These are phyloP conservation scores for Halcyon leucocephala DNA, from an alignment of 2,797 vertebrate species.

Conservation along the genomic window DNA sequence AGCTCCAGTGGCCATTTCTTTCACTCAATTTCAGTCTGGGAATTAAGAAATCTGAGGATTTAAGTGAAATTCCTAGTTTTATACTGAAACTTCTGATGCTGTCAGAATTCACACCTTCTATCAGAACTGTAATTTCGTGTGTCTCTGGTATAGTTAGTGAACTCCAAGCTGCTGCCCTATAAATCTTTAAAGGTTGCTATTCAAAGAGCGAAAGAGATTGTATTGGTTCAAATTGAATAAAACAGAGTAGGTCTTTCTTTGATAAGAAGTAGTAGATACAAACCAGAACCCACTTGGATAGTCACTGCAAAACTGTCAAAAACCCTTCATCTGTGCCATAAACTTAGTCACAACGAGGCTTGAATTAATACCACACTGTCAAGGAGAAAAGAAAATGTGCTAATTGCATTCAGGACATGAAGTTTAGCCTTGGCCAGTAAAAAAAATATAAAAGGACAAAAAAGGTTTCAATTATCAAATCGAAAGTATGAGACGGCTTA, in stretches of 20 bases:
- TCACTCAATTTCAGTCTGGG: neutral
- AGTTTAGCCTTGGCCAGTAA: neutral
- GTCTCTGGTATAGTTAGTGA: slow-evolving; percentile 63
- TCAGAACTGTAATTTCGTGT: slow-evolving; percentile 68
- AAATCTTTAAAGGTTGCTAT: slow-evolving; percentile 65
- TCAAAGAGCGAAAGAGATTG: slow-evolving; percentile 24
- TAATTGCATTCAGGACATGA: neutral
- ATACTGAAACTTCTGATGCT: slow-evolving; percentile 64
- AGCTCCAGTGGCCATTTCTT: neutral
- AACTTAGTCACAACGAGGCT: neutral
- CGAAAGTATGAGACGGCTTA: neutral
- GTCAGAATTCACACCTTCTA: slow-evolving; percentile 70
- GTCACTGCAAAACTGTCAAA: neutral
- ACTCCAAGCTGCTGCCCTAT: slow-evolving; percentile 70
- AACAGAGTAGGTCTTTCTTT: neutral
- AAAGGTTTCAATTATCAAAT: neutral
- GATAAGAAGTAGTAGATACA: neutral
- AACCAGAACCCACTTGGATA: neutral
- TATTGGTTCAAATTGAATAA: neutral
- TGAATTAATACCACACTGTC: slow-evolving; percentile 7
- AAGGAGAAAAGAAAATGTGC: slow-evolving; percentile 13
- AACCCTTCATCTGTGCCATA: neutral
- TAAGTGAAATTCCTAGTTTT: slow-evolving; percentile 53
- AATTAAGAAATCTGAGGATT: slow-evolving; percentile 42
- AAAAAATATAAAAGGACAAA: neutral